Conservation (phyloP, 2,113 vertebrate genomes). For the Leucopternis melanops region DNA sequence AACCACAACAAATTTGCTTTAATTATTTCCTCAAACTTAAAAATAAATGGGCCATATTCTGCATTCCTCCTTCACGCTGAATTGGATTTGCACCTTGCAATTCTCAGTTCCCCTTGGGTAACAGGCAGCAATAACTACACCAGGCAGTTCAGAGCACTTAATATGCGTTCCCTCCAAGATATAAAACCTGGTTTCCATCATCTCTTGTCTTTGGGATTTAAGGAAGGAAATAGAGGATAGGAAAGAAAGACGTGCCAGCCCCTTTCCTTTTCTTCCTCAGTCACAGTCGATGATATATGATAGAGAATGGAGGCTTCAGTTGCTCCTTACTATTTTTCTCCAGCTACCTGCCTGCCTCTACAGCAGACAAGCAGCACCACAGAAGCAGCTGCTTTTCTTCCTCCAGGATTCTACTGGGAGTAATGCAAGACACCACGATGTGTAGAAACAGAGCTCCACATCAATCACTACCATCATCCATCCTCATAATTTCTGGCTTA, state of each 20-base stretch:
- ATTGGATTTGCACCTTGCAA: not conserved
- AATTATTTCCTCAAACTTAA: constrained; percentile 11
- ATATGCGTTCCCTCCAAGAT: not conserved
- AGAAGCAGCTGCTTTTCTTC: not conserved
- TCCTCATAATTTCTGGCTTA: not conserved
- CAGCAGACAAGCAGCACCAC: not conserved
- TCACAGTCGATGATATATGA: not conserved
- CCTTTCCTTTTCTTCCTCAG: not conserved
- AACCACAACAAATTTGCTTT: not conserved
- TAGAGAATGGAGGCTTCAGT: not conserved
- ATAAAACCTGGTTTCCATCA: not conserved
- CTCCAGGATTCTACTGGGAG: not conserved
- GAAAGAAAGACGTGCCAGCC: not conserved
- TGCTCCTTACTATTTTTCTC: not conserved
- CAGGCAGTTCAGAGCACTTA: not conserved
- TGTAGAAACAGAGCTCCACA: not conserved
- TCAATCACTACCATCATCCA: not conserved
- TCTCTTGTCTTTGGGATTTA: not conserved
- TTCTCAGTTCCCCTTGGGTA: not conserved
- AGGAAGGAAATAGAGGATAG: not conserved
- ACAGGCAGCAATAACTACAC: not conserved
- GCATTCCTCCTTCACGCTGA: not conserved
- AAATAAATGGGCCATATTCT: not conserved
- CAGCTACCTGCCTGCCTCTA: not conserved
- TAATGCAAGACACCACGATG: not conserved